These are phyloP conservation scores for Paramormyrops hopkinsi DNA, from an alignment of 2,797 vertebrate species.

Conservation along the genomic window DNA sequence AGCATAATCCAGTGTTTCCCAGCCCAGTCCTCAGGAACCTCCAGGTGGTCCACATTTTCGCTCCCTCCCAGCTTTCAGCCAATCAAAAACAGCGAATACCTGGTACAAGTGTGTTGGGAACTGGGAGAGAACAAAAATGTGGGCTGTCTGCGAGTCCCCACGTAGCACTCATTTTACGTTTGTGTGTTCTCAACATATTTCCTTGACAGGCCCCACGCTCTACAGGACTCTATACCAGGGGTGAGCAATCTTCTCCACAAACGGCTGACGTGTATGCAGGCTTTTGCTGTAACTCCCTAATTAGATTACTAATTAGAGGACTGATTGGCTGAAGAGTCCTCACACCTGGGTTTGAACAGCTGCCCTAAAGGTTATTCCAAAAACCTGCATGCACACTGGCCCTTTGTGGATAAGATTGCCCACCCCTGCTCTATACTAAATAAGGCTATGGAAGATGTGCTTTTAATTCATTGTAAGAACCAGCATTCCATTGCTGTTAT, in stretches of 20 bases:
- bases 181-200: neutral
- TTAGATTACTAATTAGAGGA: neutral
- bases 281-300: neutral
- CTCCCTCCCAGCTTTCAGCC: neutral
- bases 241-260: neutral
- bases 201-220: neutral
- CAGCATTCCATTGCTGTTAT: neutral
- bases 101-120: neutral
- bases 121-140: neutral
- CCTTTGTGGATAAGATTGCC: neutral
- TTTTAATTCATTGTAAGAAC: neutral
- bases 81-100: neutral
- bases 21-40: neutral
- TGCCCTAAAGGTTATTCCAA: neutral
- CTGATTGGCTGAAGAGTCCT: neutral
- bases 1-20: neutral
- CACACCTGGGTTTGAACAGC: neutral
- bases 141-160: neutral
- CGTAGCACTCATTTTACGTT: neutral
- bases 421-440: neutral
- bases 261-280: neutral
- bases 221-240: neutral
- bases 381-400: neutral
- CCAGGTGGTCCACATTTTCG: neutral
- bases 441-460: neutral